Evolutionary conservation across 2,113 vertebrate genomes (phyloP).

Genomic region (Phocoena phocoena): DNA sequence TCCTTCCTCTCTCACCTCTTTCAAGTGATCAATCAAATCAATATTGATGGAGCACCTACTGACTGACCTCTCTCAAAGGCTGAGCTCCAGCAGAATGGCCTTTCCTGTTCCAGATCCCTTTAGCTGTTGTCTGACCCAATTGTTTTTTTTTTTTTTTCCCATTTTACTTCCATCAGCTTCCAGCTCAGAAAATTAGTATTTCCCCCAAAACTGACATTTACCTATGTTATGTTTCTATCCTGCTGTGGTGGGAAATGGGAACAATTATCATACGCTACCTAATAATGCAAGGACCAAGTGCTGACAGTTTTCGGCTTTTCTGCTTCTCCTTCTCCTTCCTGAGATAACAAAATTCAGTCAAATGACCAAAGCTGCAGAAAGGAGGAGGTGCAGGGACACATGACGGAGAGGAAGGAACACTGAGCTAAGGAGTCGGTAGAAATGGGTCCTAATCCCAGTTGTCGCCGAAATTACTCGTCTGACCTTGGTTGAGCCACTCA

Average conservation of each 20-base stretch:
- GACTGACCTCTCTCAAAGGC: not conserved
- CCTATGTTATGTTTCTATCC: not conserved
- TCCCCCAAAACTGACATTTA: not conserved
- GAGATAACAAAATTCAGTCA: not conserved
- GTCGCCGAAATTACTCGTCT: not conserved
- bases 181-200: slow-evolving; percentile 33
- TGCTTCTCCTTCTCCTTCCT: not conserved
- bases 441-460: not conserved
- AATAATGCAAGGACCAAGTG: not conserved
- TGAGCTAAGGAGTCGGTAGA: not conserved
- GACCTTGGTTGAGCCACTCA: not conserved
- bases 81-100: not conserved
- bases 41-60: not conserved
- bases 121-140: not conserved
- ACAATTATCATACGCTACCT: not conserved
- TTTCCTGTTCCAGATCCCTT: not conserved
- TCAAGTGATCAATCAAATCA: slow-evolving; percentile 21
- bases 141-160: not conserved
- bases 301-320: not conserved
- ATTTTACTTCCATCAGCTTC: slow-evolving; percentile 16
- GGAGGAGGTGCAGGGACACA: not conserved
- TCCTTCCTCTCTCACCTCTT: not conserved
- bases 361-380: not conserved
- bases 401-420: no score
- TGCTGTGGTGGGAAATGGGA: not conserved